Base-by-base conservation (phyloP, 2,888 invertebrate genomes). In the Antitype chi region DNA sequence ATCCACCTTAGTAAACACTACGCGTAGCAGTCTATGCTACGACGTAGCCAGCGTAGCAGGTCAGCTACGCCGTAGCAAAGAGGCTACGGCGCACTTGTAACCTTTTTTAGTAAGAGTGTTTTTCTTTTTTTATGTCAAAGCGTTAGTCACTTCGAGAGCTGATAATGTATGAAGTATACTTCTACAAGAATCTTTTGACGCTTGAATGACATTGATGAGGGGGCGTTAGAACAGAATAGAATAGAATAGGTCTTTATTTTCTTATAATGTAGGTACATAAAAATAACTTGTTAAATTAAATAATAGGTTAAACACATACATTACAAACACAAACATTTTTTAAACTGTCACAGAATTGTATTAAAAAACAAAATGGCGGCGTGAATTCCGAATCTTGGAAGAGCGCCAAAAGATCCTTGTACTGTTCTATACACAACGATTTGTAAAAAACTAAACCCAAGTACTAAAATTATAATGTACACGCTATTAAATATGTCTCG, bases 31-130 rank as follows among this genome's bases (percentile, higher is more conserved):
- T 60, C 25, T 9, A 13, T 23, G 62, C 74, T 77, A 74, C 70
- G 66, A n/a, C 28, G n/a, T 53, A 67, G 23, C 67, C 23, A 17
- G 17, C 57, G 82, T 77, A 80, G 83, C 78, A 7, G 28, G 3
- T 15, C 23, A 9, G 71, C 67, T 80, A 80, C 80, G 84, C 0
- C 84, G 80, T 84, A 81, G 81, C 68, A 47, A 28, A 55, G 15
- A 75, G 63, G 81, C 78, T 59, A 81, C 57, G 43, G 17, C 23
- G 25, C 15, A 43, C 28, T 28, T 15, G 7, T 49, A 32, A n/a
- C 28, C 28, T 43, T 78, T 38, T 38, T 38, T 4, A 3, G 32
- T 23, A 78, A 32, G 13, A 0, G 2, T 3, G 20, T 60, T 53
- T 25, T 52, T 60, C 6, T 52, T 17, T 6, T 38, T 25, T 78